phyloP scores from a whole-genome alignment of 2,888 invertebrate genomes.

The Tipula confusa region DNA sequence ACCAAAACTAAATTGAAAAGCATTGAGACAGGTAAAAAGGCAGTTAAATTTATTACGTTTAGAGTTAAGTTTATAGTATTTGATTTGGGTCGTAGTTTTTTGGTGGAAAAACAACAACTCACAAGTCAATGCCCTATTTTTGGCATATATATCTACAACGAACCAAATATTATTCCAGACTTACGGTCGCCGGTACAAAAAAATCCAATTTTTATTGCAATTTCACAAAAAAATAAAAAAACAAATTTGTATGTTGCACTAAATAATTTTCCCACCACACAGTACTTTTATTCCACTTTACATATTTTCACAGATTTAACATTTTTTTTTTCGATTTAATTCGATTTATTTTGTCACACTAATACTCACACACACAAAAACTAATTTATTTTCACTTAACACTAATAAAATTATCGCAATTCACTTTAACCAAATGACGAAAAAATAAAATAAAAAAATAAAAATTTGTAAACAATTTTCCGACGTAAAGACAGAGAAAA shows the following conservation, averaged over 20 bases:
- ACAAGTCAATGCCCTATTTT: not conserved
- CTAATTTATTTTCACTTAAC: not conserved
- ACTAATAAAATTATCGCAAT: not conserved
- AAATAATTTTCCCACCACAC: slow-evolving; percentile 9
- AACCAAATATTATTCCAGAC: not conserved
- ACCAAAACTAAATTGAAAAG: too few relatives aligned
- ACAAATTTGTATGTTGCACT: not conserved
- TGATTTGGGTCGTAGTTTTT: too few relatives aligned
- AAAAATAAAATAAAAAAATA: not conserved
- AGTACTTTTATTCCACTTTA: not conserved
- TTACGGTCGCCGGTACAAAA: not conserved
- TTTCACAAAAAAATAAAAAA: not conserved
- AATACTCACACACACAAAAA: not conserved
- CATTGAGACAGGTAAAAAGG: too few relatives aligned
- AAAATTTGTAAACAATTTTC: not conserved
- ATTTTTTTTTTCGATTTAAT: not conserved
- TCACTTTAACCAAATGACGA: not conserved
- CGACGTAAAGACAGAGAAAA: not conserved
- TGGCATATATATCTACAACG: too few relatives aligned
- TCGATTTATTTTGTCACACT: not conserved
- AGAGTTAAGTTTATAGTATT: too few relatives aligned
- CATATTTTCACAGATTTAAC: not conserved
- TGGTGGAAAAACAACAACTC: too few relatives aligned
- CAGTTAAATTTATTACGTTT: too few relatives aligned
- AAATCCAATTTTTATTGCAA: not conserved